Conservation (phyloP, 1,140 invertebrate species). For the Eriocheir sinensis region DNA sequence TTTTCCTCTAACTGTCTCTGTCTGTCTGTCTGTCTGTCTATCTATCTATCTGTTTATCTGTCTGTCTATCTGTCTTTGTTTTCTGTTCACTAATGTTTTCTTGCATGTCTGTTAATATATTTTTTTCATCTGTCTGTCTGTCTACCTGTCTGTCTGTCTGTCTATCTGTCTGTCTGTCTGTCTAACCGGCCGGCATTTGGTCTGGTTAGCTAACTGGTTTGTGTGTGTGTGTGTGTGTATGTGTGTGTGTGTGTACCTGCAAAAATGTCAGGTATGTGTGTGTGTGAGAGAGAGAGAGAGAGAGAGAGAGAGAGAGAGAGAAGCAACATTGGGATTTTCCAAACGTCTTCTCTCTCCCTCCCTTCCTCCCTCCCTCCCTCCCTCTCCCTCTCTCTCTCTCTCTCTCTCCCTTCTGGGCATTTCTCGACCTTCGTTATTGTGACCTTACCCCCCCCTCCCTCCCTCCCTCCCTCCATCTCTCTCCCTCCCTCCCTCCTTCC, state of each 20-base stretch:
- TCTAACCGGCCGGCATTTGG: not conserved
- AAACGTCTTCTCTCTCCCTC: not conserved
- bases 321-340: not conserved
- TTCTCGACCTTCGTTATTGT: not conserved
- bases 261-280: not conserved
- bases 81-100: no score
- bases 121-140: no score
- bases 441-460: not conserved
- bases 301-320: slow-evolving; percentile 47
- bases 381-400: not conserved
- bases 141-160: not conserved
- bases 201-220: not conserved
- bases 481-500: not conserved
- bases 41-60: no score
- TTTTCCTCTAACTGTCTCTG: no score
- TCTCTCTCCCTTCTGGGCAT: not conserved
- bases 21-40: no score
- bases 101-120: no score
- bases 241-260: not conserved
- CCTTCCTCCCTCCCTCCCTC: not conserved
- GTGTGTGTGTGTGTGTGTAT: not conserved
- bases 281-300: slow-evolving; percentile 50
- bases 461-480: not conserved
- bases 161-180: not conserved
- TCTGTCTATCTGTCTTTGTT: no score